Evolutionary conservation across 2,113 vertebrate genomes (phyloP).

Genomic region (Apus apus): DNA sequence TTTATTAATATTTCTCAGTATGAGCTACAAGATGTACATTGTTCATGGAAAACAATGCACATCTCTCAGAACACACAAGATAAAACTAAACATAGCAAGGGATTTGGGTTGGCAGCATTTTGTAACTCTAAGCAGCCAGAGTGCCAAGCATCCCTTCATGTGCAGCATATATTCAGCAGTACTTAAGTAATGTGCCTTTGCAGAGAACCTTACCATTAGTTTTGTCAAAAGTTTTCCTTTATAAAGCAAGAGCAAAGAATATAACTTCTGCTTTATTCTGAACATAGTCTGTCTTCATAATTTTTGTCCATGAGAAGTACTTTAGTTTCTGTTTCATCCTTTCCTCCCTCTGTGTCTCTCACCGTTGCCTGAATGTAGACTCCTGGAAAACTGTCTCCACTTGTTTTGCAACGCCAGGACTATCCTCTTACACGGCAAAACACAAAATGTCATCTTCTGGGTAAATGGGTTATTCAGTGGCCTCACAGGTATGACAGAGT

Average conservation of each 20-base stretch:
- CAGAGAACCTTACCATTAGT: not conserved
- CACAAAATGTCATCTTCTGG: constrained; percentile 29
- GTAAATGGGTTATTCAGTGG: constrained; percentile 59
- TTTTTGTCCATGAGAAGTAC: not conserved
- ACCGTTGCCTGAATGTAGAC: constrained; percentile 30
- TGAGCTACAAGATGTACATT: not conserved
- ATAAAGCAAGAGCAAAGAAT: not conserved
- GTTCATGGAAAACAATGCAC: not conserved
- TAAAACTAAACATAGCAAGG: not conserved
- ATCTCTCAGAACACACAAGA: not conserved
- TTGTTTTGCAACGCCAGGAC: constrained; percentile 65
- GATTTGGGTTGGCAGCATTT: not conserved
- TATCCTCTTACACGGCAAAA: constrained; percentile 27
- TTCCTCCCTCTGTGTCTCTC: constrained; percentile 19
- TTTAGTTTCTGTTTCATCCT: not conserved
- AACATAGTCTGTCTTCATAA: not conserved
- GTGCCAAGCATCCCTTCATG: not conserved
- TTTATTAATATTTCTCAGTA: not conserved
- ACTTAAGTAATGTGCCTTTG: not conserved
- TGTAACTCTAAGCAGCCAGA: not conserved
- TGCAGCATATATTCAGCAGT: not conserved
- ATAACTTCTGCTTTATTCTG: not conserved
- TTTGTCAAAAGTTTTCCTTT: not conserved
- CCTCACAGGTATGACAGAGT: constrained; percentile 55
- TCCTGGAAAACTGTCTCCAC: constrained; percentile 66